Conservation (phyloP, 2,888 invertebrate genomes). For the Ceratothoa steindachneri region DNA sequence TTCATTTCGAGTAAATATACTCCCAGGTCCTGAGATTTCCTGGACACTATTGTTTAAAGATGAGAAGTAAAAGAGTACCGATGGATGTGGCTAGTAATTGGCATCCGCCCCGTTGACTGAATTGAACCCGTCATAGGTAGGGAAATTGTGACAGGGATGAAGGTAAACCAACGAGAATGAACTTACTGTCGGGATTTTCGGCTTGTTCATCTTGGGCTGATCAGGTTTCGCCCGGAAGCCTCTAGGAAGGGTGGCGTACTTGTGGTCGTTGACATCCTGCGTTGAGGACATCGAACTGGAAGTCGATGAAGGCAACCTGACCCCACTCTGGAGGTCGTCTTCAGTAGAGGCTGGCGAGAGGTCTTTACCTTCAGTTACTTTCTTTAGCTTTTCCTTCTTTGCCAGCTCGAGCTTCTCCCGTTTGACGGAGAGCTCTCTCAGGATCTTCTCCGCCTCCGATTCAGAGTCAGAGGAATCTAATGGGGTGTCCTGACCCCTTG, state of each 20-base stretch:
- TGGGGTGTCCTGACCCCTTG: slow-evolving; percentile 8
- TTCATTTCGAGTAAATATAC: too few relatives aligned
- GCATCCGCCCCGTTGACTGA: too few relatives aligned
- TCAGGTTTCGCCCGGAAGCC: slow-evolving; percentile 37
- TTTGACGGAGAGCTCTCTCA: slow-evolving; percentile 39
- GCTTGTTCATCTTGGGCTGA: neutral
- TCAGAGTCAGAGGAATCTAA: slow-evolving; percentile 46
- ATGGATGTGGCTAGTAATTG: too few relatives aligned
- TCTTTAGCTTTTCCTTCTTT: slow-evolving; percentile 39
- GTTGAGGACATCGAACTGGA: neutral
- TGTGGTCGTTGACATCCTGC: slow-evolving; percentile 28
- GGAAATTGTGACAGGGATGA: too few relatives aligned
- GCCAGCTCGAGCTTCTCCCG: slow-evolving; percentile 44
- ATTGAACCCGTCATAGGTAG: too few relatives aligned
- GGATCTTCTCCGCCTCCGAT: slow-evolving; percentile 45
- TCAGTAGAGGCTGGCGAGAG: neutral
- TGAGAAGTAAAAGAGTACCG: too few relatives aligned
- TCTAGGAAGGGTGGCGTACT: slow-evolving; percentile 41
- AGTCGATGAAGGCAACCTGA: neutral
- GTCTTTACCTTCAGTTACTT: slow-evolving; percentile 34
- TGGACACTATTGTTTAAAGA: too few relatives aligned
- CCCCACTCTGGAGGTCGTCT: neutral
- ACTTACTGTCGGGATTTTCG: neutral
- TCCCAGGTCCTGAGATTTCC: too few relatives aligned
- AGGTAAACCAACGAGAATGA: too few relatives aligned